These are phyloP conservation scores for Plebejus melissa DNA, from an alignment of 2,888 invertebrate genomes.

Conservation along the genomic window DNA sequence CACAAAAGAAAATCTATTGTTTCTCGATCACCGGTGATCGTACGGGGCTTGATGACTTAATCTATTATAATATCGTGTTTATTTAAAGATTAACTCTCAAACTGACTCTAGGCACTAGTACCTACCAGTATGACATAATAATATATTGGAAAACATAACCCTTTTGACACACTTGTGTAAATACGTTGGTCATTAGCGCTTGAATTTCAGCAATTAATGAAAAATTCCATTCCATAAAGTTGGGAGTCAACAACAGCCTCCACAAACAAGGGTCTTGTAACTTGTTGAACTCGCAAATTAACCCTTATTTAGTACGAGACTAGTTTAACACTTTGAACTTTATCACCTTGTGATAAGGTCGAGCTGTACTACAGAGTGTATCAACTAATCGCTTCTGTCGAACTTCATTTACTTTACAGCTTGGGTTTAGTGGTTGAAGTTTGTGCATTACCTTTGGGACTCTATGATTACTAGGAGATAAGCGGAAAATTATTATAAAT, in stretches of 20 bases:
- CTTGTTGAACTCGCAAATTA: constrained; percentile 43
- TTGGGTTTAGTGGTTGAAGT: not conserved
- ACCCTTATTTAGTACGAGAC: constrained; percentile 39
- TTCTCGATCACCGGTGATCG: no score
- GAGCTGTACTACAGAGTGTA: not conserved
- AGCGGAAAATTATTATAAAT: not conserved
- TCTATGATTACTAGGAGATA: not conserved
- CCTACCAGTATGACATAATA: no score
- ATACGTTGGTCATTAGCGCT: not conserved
- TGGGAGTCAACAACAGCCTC: constrained; percentile 42
- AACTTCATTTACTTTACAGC: constrained; percentile 7
- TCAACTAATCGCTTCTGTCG: constrained; percentile 10
- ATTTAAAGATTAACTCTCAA: no score
- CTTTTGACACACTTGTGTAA: not conserved
- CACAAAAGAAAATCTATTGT: no score
- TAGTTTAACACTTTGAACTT: not conserved
- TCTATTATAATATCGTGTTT: no score
- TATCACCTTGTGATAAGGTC: not conserved
- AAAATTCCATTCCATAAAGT: constrained; percentile 33
- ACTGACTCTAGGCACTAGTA: no score
- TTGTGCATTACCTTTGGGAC: constrained; percentile 1
- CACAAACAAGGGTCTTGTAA: constrained; percentile 43
- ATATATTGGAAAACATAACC: no score
- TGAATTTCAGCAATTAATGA: not conserved
- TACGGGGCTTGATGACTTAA: no score